Evolutionary conservation across 1,140 invertebrate species (phyloP).

Genomic region (Bicyclus anynana): DNA sequence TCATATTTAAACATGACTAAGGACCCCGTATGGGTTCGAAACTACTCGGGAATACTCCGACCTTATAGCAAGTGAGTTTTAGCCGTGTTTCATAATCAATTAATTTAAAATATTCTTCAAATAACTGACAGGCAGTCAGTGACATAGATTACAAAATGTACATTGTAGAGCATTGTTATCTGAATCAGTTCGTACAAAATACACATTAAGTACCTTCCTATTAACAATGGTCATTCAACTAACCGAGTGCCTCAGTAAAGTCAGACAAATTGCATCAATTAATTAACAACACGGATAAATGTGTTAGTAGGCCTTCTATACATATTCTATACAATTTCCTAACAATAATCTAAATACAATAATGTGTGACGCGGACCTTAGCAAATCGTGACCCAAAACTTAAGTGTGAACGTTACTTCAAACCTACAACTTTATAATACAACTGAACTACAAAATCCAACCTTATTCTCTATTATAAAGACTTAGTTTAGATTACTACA

Average conservation of each 20-base stretch:
- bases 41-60: too few species aligned
- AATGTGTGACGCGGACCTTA: conserved; percentile 11
- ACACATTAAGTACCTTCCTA: not conserved
- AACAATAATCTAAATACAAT: conserved; percentile 18
- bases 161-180: not conserved
- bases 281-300: conserved; percentile 8
- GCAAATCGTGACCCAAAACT: conserved; percentile 14
- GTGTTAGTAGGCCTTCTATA: conserved; percentile 6
- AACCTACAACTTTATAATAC: conserved; percentile 10
- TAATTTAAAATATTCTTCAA: too few species aligned
- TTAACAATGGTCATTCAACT: not conserved
- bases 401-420: conserved; percentile 2
- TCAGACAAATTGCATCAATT: conserved; percentile 4
- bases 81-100: too few species aligned
- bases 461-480: not conserved
- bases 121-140: too few species aligned
- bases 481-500: too few species aligned
- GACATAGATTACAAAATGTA: too few species aligned
- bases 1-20: too few species aligned
- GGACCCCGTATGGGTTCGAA: too few species aligned
- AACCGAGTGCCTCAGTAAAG: not conserved
- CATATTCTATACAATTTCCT: conserved; percentile 14
- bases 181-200: not conserved
- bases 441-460: not conserved
- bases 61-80: too few species aligned